Conservation (phyloP, 30 jellyfish, hydroid and myxozoan genomes). For the Mastigias papua region DNA sequence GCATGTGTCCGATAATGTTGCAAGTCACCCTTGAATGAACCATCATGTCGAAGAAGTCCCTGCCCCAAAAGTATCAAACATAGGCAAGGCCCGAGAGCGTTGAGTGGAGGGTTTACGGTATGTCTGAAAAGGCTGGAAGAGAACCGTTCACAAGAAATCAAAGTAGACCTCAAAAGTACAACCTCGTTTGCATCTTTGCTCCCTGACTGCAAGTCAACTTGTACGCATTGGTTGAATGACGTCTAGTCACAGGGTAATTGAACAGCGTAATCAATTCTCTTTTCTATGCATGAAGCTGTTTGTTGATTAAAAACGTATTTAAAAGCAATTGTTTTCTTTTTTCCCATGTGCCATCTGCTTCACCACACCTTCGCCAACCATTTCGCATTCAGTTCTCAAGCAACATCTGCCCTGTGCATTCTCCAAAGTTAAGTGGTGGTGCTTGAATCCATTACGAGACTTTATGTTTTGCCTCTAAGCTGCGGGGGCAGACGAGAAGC, state of each 20-base stretch:
- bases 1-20: too few species aligned
- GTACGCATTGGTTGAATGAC: not conserved
- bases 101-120: too few species aligned
- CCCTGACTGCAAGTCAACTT: too few species aligned
- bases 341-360: constrained; percentile 41
- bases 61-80: too few species aligned
- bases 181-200: too few species aligned
- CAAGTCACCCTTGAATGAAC: too few species aligned
- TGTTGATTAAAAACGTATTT: constrained; percentile 10
- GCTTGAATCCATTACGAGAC: not conserved
- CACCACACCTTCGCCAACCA: constrained; percentile 45
- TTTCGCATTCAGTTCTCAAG: constrained; percentile 10
- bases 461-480: not conserved
- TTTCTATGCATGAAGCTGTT: not conserved
- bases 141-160: too few species aligned
- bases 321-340: constrained; percentile 21
- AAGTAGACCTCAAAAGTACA: too few species aligned
- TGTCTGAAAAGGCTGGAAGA: too few species aligned
- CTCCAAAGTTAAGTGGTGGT: not conserved
- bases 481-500: not conserved
- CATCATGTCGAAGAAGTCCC: too few species aligned
- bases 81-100: too few species aligned
- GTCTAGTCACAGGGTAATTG: not conserved
- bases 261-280: not conserved
- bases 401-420: constrained; percentile 1